Percentiles rank a stretch among this genome's conserved stretches.
Evolutionary conservation across 2,797 vertebrate genomes (phyloP).

Genomic region (Anguilla obscura): DNA sequence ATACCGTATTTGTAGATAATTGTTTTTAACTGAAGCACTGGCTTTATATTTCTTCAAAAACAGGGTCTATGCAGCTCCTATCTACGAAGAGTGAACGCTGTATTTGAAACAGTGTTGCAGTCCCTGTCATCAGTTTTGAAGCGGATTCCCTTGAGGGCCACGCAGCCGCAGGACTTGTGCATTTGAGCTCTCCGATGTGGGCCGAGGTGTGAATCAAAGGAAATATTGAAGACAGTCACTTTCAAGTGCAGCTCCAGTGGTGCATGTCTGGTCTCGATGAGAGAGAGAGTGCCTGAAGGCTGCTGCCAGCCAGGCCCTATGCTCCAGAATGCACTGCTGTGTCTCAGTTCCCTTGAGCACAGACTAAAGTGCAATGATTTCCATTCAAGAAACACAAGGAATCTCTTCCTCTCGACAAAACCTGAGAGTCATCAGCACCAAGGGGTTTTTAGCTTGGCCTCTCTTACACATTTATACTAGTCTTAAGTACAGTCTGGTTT

Average conservation of each 20-base stretch:
- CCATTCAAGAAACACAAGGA: neutral
- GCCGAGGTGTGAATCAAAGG: constrained; percentile 22
- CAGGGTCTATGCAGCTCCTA: neutral
- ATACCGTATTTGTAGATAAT: neutral
- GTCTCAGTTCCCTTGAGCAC: neutral
- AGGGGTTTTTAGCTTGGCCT: neutral
- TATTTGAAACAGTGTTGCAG: neutral
- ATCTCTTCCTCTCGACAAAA: neutral
- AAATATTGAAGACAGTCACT: neutral
- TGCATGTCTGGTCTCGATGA: constrained; percentile 6
- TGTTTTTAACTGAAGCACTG: neutral
- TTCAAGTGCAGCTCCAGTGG: neutral
- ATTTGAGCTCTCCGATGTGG: neutral
- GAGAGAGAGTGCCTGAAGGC: constrained; percentile 16
- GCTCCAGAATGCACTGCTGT: neutral
- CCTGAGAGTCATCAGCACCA: neutral
- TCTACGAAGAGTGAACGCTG: neutral
- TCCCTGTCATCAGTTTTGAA: neutral
- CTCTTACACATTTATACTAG: neutral
- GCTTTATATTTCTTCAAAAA: neutral
- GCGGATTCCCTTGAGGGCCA: neutral
- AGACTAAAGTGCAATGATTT: neutral
- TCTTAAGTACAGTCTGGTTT: too few relatives aligned
- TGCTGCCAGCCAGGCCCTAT: neutral
- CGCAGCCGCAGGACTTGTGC: neutral